Conservation (phyloP, 35 echinoderm and acorn worm species). For the Holothuria glaberrima region DNA sequence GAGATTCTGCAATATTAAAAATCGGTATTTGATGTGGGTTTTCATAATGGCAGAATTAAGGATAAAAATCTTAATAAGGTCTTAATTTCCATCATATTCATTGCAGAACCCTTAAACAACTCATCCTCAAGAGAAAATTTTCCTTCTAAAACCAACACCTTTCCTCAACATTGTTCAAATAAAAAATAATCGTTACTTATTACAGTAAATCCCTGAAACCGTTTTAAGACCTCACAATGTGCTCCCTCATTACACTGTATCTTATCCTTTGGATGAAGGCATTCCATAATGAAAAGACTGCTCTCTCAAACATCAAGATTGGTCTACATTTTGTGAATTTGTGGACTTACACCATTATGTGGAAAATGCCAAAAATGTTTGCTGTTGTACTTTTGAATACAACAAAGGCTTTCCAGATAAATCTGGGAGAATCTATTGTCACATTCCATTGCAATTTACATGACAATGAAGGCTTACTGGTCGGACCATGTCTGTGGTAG, state of each 20-base stretch:
- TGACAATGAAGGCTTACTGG: not conserved
- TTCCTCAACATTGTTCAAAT: too few species aligned
- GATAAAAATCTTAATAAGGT: too few species aligned
- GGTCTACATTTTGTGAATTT: not conserved
- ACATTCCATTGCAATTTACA: not conserved
- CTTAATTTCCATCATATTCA: too few species aligned
- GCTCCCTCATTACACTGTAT: not conserved
- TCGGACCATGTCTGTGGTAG: constrained; percentile 1
- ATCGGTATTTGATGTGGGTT: too few species aligned
- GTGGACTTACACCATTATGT: not conserved
- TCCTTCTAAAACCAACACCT: too few species aligned
- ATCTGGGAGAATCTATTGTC: not conserved
- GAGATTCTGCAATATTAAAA: too few species aligned
- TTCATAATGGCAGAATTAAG: too few species aligned
- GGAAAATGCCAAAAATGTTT: constrained; percentile 19
- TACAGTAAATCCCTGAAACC: not conserved
- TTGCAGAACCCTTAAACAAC: too few species aligned
- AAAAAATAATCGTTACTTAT: too few species aligned
- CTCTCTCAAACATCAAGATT: not conserved
- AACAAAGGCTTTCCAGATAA: not conserved
- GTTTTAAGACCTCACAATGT: not conserved
- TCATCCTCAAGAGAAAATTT: too few species aligned
- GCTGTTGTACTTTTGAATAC: not conserved
- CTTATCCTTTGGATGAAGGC: not conserved
- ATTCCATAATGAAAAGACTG: too few species aligned